These are phyloP conservation scores for Holocentrus rufus DNA, from an alignment of 2,797 vertebrate species.

Conservation along the genomic window DNA sequence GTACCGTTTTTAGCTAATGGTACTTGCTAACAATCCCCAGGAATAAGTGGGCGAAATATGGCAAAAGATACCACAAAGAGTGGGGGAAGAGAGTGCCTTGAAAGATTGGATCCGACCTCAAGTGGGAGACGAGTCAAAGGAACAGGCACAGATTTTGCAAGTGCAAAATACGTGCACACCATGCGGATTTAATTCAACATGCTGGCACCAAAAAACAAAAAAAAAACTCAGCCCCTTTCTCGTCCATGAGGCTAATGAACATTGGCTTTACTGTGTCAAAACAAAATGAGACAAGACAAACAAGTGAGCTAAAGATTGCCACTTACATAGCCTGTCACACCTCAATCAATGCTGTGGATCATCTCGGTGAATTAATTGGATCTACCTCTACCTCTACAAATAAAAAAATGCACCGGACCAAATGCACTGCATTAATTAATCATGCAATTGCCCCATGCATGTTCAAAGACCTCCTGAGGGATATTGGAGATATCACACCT, in stretches of 20 bases:
- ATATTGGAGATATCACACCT: slow-evolving; percentile 1
- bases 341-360: not conserved
- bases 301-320: slow-evolving; percentile 5
- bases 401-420: not conserved
- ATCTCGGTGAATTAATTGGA: slow-evolving; percentile 4
- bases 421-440: slow-evolving; percentile 22
- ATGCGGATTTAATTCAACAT: slow-evolving; percentile 2
- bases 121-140: not conserved
- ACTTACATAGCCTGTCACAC: slow-evolving; percentile 26
- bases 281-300: too few species aligned
- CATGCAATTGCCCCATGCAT: slow-evolving; percentile 21
- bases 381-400: not conserved
- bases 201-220: not conserved
- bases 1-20: too few species aligned
- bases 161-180: not conserved
- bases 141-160: not conserved
- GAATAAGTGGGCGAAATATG: not conserved
- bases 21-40: not conserved
- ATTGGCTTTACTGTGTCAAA: too few species aligned
- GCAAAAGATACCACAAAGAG: slow-evolving; percentile 1
- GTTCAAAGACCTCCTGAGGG: slow-evolving; percentile 9
- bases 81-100: not conserved
- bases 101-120: slow-evolving; percentile 1
- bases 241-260: too few species aligned
- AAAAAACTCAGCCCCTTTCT: too few species aligned